Conservation (phyloP, 2,888 invertebrate genomes). For the Phortica magna region DNA sequence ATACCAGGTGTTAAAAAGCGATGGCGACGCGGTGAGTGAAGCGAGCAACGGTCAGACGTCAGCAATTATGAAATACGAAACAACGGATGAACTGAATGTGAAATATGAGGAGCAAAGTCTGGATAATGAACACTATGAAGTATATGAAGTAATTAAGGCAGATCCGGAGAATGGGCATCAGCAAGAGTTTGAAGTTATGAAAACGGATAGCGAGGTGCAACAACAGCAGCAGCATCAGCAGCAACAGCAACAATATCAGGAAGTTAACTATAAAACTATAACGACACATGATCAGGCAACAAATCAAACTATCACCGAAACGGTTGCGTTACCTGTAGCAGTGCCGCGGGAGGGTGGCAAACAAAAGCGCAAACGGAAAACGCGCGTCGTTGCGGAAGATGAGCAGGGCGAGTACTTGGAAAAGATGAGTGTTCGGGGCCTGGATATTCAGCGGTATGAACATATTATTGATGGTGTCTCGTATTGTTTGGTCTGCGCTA, state of each 20-base stretch:
- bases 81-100: constrained; percentile 62
- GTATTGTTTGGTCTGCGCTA: constrained; percentile 75
- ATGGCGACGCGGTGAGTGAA: constrained; percentile 51
- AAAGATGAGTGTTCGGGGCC: constrained; percentile 76
- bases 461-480: constrained; percentile 76
- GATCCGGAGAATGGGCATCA: constrained; percentile 39
- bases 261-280: constrained; percentile 63
- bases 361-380: constrained; percentile 75
- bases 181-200: constrained; percentile 60
- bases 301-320: constrained; percentile 54
- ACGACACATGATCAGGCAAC: constrained; percentile 49
- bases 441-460: constrained; percentile 76
- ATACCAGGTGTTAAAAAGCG: constrained; percentile 67
- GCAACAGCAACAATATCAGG: constrained; percentile 37
- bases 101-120: constrained; percentile 66
- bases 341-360: constrained; percentile 51
- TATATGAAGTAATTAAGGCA: constrained; percentile 62
- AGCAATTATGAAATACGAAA: constrained; percentile 63
- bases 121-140: constrained; percentile 59
- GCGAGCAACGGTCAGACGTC: constrained; percentile 59
- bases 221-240: constrained; percentile 34
- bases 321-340: constrained; percentile 49
- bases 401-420: constrained; percentile 76
- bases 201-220: constrained; percentile 40
- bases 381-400: constrained; percentile 73